phyloP scores from a whole-genome alignment of 2,888 invertebrate genomes.

The Thera obeliscata region DNA sequence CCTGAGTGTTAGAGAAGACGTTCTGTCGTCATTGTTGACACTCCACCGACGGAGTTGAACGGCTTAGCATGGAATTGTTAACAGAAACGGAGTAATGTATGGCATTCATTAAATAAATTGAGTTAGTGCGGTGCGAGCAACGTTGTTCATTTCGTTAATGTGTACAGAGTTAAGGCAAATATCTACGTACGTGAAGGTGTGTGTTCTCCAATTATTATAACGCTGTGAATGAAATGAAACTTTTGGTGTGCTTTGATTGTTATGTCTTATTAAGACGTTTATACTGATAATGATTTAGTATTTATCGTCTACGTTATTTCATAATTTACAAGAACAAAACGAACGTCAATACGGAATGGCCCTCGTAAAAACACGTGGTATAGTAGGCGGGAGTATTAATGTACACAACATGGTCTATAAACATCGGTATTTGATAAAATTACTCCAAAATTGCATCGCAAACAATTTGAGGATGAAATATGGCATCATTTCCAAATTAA shows the following conservation, averaged over 20 bases:
- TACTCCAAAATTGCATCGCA: slow-evolving; percentile 29
- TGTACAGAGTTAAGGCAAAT: slow-evolving; percentile 75
- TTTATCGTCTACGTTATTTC: neutral
- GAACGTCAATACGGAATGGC: neutral
- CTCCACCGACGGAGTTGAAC: slow-evolving; percentile 65
- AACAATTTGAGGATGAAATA: slow-evolving; percentile 34
- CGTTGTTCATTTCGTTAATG: slow-evolving; percentile 79
- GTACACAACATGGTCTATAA: slow-evolving; percentile 1
- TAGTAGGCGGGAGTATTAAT: slow-evolving; percentile 1
- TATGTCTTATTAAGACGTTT: neutral
- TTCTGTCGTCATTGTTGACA: slow-evolving; percentile 64
- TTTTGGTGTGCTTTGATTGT: slow-evolving; percentile 9
- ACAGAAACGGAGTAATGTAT: slow-evolving; percentile 76
- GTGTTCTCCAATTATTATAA: slow-evolving; percentile 44
- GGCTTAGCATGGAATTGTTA: slow-evolving; percentile 72
- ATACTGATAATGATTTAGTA: neutral
- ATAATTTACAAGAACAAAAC: neutral
- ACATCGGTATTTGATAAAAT: slow-evolving; percentile 28
- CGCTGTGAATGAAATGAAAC: slow-evolving; percentile 21
- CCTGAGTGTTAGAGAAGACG: slow-evolving; percentile 14
- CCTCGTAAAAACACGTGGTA: neutral
- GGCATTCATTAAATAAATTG: slow-evolving; percentile 82
- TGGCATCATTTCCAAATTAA: slow-evolving; percentile 37
- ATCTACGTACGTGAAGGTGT: slow-evolving; percentile 39
- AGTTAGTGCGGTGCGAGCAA: slow-evolving; percentile 66